Conservation (phyloP, 1,140 invertebrate species). For the roundworm (Caenorhabditis elegans) region DNA sequence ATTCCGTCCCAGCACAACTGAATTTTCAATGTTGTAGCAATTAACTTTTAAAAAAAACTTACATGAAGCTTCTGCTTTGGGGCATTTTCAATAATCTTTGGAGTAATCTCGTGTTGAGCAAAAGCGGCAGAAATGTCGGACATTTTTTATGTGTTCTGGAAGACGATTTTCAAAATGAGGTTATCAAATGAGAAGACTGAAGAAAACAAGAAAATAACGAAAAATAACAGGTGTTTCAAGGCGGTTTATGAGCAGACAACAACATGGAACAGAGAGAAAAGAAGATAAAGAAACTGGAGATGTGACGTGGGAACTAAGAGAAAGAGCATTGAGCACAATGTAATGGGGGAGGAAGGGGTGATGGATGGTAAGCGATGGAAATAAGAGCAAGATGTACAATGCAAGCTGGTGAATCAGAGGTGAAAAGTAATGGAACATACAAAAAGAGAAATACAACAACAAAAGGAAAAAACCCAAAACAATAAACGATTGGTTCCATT, state of each 20-base stretch:
- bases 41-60: constrained; percentile 32
- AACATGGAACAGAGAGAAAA: neutral
- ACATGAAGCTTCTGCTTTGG: constrained; percentile 61
- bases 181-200: neutral
- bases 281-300: neutral
- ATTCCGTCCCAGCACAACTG: constrained; percentile 65
- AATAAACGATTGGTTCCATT: too few species aligned
- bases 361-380: neutral
- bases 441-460: too few species aligned
- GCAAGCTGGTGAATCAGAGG: neutral
- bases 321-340: neutral
- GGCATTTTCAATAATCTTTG: constrained; percentile 57
- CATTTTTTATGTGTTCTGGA: constrained; percentile 45
- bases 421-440: neutral
- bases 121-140: constrained; percentile 58
- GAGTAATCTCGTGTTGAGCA: constrained; percentile 59
- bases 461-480: too few species aligned
- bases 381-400: neutral
- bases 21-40: neutral
- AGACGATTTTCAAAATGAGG: neutral
- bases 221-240: constrained; percentile 21
- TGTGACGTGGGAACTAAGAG: neutral
- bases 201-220: neutral
- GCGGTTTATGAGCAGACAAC: constrained; percentile 6
- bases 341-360: neutral